Conservation (phyloP, 2,113 vertebrate genomes). For the Pterocles orientalis region DNA sequence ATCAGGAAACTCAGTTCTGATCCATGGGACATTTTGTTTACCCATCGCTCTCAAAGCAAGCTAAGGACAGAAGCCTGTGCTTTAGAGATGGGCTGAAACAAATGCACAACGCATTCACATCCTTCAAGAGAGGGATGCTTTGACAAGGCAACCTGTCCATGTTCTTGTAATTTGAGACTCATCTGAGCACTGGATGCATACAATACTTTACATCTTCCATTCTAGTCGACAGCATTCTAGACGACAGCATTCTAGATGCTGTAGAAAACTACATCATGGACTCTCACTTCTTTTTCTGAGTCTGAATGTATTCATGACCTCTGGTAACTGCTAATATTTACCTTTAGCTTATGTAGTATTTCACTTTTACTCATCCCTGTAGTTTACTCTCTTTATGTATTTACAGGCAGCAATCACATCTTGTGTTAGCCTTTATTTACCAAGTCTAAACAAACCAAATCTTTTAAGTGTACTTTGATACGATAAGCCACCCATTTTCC, state of each 20-base stretch:
- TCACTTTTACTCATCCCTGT: background rate
- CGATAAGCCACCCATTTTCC: background rate
- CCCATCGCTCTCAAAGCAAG: background rate
- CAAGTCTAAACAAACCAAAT: constrained; percentile 3
- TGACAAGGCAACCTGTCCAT: background rate
- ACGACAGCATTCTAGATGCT: background rate
- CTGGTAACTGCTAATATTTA: background rate
- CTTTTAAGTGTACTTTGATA: background rate
- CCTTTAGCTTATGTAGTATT: background rate
- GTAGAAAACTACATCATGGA: background rate
- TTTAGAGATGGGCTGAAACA: background rate
- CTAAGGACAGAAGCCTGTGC: background rate
- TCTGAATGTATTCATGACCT: background rate
- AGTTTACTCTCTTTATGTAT: background rate
- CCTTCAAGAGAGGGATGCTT: background rate
- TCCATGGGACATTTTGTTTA: background rate
- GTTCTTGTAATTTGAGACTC: background rate
- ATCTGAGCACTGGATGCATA: background rate
- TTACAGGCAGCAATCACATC: background rate
- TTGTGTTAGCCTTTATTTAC: background rate
- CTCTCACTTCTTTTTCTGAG: background rate
- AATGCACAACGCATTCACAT: background rate
- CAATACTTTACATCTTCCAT: background rate
- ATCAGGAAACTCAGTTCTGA: background rate
- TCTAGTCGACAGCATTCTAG: background rate